Base-by-base conservation (phyloP, 2,113 vertebrate genomes). In the Pycnonotus jocosus region DNA sequence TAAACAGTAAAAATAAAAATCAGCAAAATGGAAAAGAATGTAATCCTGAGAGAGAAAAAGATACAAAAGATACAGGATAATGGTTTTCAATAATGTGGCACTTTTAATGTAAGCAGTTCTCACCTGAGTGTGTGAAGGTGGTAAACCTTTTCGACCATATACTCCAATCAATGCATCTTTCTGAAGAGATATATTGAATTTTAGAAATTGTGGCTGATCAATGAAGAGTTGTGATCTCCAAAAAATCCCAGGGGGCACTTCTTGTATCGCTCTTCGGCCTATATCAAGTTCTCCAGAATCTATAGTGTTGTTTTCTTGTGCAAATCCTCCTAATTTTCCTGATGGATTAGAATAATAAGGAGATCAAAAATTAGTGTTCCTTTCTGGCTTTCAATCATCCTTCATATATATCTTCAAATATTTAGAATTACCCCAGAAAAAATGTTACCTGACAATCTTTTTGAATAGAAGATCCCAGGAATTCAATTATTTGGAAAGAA, bases 121-220 rank as follows among this genome's bases (percentile, higher is more conserved):
- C 96, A 99, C 99, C 99, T 99, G 99, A 37, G 99, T 99, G 93
- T 99, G 99, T 58, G 99, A 99, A 42, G 99, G 99, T 37, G 98
- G 98, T 33, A 99, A 98, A 44, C 99, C 99, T 97, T 99, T 99
- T 84, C 99, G 98, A 76, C 99, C 99, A 33, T 99, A 99, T 5
- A 99, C 99, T 94, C 99, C 99, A 38, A 99, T 99, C 97, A 99
- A 88, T 40, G 99, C 99, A 58, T 99, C 99, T 97, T 99, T 99
- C 98, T 99, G 99, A 92, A 99, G 99, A n/a, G 99, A 99, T 97
- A 99, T 99, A 98, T 99, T 99, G 98, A 99, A 99, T 97, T 99
- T 99, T 58, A 99, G 98, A 97, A 99, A 99, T 82, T 98, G 98
- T 31, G 99, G 98, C 65, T 99, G 98, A 90, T 99, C 99, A 96